phyloP scores from a whole-genome alignment of 2,113 vertebrate species.

The Oreocharis arfaki region DNA sequence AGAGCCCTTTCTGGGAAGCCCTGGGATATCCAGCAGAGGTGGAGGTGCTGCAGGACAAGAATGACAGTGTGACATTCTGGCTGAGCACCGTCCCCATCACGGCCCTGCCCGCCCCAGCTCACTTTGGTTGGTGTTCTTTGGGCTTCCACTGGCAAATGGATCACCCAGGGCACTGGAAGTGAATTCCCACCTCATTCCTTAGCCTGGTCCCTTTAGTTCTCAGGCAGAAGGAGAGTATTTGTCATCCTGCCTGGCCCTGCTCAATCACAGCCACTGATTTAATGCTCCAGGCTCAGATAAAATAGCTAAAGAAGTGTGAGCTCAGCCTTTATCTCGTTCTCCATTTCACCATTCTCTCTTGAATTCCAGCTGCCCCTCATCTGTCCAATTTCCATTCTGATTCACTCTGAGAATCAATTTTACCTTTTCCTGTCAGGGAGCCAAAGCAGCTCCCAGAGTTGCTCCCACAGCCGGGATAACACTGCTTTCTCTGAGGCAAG shows the following conservation, averaged over 20 bases:
- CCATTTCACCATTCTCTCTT: background rate
- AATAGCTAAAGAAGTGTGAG: background rate
- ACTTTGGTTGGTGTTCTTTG: background rate
- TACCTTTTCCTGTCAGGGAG: background rate
- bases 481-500: background rate
- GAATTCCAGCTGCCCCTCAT: background rate
- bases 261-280: background rate
- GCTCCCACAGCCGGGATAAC: background rate
- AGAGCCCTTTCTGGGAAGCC: background rate
- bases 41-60: background rate
- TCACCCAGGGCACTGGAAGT: background rate
- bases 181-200: background rate
- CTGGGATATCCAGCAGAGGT: background rate
- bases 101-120: rapidly evolving
- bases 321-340: background rate
- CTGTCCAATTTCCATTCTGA: background rate
- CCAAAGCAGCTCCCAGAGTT: background rate
- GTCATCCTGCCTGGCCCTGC: background rate
- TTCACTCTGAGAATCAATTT: background rate
- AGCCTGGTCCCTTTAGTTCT: background rate
- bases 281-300: background rate
- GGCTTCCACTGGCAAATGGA: background rate
- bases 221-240: background rate
- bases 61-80: background rate
- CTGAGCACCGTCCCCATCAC: background rate